Conservation (phyloP, 2,797 vertebrate genomes). For the Notamacropus eugenii region DNA sequence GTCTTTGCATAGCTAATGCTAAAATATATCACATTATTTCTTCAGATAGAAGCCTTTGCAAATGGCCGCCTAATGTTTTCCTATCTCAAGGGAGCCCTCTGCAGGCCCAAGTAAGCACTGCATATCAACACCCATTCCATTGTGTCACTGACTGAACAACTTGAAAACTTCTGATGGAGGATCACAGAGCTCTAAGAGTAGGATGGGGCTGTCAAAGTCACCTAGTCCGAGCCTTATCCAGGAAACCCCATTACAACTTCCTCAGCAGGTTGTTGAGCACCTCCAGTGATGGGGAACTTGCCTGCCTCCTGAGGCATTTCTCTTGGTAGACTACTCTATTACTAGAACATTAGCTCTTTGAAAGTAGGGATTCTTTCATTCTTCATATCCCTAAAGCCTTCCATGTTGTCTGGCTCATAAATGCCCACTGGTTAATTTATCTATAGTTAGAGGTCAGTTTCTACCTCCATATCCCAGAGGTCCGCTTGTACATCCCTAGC, state of each 20-base stretch:
- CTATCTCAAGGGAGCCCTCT: constrained; percentile 55
- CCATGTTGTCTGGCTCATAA: background rate
- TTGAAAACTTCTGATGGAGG: background rate
- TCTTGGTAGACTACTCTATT: background rate
- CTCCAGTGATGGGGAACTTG: background rate
- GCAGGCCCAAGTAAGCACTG: background rate
- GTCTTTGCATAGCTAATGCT: constrained; percentile 4
- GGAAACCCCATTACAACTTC: background rate
- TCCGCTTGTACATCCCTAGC: background rate
- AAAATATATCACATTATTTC: background rate
- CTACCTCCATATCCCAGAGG: background rate
- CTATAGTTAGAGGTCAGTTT: background rate
- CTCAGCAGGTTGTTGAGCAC: background rate
- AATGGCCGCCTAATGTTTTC: background rate
- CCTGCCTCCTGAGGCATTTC: background rate
- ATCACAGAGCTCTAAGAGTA: background rate
- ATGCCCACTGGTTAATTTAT: background rate
- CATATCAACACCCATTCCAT: background rate
- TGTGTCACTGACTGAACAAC: background rate
- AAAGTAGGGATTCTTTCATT: background rate
- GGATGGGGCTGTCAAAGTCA: background rate
- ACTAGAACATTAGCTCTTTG: background rate
- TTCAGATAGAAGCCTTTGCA: background rate
- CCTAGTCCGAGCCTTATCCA: background rate
- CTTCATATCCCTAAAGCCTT: background rate